A percentile compares a stretch with the other conserved stretches of the same genome.
Evolutionary conservation across 2,888 invertebrate species (phyloP).

Genomic region (Drosophila nigritarsus): DNA sequence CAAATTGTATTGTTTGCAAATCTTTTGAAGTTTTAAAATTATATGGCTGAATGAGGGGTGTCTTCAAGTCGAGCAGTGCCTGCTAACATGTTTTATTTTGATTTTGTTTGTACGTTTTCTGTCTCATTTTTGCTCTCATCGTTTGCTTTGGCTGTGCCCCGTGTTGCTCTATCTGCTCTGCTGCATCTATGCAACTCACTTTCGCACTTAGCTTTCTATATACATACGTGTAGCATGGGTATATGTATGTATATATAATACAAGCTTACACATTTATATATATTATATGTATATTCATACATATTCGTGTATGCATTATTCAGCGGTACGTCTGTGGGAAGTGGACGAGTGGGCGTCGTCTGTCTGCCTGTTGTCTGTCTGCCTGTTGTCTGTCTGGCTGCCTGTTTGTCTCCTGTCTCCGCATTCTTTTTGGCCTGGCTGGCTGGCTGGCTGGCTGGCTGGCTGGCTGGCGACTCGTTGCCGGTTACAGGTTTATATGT

Average conservation of each 20-base stretch:
- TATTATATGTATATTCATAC: conserved; percentile 15
- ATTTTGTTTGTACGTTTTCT: conserved; percentile 12
- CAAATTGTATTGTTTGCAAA: neutral
- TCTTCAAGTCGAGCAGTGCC: neutral
- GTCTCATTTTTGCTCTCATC: conserved; percentile 11
- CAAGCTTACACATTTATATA: conserved; percentile 5
- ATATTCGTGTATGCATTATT: conserved; percentile 68
- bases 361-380: conserved; percentile 65
- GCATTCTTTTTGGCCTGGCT: neutral
- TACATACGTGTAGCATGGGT: conserved; percentile 7
- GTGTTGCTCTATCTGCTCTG: conserved; percentile 74
- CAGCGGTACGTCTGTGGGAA: conserved; percentile 46
- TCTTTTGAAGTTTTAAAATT: neutral
- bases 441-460: conserved; percentile 21
- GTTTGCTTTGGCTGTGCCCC: conserved; percentile 66
- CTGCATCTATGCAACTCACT: conserved; percentile 78
- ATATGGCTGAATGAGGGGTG: neutral
- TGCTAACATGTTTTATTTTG: conserved; percentile 5
- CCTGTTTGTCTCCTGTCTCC: conserved; percentile 30
- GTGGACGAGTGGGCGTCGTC: conserved; percentile 42
- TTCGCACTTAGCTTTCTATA: conserved; percentile 67
- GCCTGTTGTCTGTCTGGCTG: conserved; percentile 52
- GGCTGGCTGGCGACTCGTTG: conserved; percentile 61
- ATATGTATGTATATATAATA: conserved; percentile 3
- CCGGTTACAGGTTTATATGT: conserved; percentile 46